phyloP scores from a whole-genome alignment of 2,113 vertebrate genomes.

The Catharus minimus region DNA sequence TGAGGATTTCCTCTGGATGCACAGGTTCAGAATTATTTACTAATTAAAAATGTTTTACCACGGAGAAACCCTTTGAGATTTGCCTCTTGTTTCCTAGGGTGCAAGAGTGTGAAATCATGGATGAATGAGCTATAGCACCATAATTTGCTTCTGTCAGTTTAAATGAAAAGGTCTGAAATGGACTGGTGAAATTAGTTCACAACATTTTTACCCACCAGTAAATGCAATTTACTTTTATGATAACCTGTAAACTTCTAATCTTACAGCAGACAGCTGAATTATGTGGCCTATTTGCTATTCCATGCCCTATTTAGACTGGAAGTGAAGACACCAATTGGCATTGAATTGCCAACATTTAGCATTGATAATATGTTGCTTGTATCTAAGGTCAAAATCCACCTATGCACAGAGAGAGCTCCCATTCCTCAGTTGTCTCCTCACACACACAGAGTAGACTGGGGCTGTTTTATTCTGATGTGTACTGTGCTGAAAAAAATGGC shows the following conservation, averaged over 20 bases:
- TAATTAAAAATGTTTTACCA: slow-evolving; percentile 76
- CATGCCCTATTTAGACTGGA: not conserved
- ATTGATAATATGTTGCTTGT: not conserved
- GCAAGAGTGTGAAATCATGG: slow-evolving; percentile 66
- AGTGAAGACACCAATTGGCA: not conserved
- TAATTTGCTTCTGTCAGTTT: slow-evolving; percentile 70
- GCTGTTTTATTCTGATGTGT: not conserved
- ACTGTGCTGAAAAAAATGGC: slow-evolving; percentile 1
- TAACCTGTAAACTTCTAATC: slow-evolving; percentile 24
- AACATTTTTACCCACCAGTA: slow-evolving; percentile 54
- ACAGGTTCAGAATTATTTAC: slow-evolving; percentile 71
- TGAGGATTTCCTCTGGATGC: slow-evolving; percentile 62
- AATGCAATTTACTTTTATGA: slow-evolving; percentile 29
- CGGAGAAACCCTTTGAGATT: slow-evolving; percentile 59
- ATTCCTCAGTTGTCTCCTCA: not conserved
- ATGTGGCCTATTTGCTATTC: not conserved
- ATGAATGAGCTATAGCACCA: slow-evolving; percentile 61
- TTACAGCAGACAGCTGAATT: not conserved
- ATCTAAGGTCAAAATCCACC: not conserved
- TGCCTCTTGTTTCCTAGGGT: slow-evolving; percentile 71
- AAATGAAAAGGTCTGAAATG: slow-evolving; percentile 69
- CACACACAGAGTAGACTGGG: not conserved
- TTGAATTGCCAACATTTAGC: not conserved
- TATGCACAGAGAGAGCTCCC: not conserved
- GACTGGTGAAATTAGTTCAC: slow-evolving; percentile 62